Evolutionary conservation across 2,888 invertebrate species (phyloP).

Genomic region (Ophraella communa): DNA sequence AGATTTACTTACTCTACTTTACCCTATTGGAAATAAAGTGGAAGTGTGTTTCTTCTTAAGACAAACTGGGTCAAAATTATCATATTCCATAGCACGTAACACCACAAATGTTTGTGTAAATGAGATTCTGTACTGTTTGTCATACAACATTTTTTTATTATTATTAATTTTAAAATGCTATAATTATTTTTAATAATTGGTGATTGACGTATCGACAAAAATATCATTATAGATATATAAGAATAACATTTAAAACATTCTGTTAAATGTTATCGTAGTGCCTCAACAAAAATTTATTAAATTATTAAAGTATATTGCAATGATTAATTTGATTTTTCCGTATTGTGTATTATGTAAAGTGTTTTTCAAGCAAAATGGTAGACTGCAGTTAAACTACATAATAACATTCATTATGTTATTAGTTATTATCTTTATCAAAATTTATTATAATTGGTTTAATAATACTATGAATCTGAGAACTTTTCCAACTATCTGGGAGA

Average conservation of each 20-base stretch:
- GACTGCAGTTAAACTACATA: no score
- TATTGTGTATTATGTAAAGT: no score
- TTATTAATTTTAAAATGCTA: neutral
- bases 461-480: no score
- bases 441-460: no score
- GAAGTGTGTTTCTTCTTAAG: conserved; percentile 6
- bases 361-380: no score
- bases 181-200: neutral
- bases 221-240: neutral
- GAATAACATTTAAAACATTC: neutral
- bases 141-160: neutral
- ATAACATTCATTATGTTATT: no score
- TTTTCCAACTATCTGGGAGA: no score
- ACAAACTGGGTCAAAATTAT: conserved; percentile 14
- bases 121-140: conserved; percentile 3
- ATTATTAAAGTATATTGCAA: no score
- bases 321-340: no score
- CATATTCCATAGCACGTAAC: conserved; percentile 2
- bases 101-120: neutral
- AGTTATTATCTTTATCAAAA: no score
- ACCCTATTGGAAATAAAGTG: conserved; percentile 5
- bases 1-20: neutral
- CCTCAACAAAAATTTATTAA: no score
- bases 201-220: neutral
- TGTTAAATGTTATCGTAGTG: no score